phyloP scores from a whole-genome alignment of 2,888 invertebrate genomes.

The Chrysomela aeneicollis region DNA sequence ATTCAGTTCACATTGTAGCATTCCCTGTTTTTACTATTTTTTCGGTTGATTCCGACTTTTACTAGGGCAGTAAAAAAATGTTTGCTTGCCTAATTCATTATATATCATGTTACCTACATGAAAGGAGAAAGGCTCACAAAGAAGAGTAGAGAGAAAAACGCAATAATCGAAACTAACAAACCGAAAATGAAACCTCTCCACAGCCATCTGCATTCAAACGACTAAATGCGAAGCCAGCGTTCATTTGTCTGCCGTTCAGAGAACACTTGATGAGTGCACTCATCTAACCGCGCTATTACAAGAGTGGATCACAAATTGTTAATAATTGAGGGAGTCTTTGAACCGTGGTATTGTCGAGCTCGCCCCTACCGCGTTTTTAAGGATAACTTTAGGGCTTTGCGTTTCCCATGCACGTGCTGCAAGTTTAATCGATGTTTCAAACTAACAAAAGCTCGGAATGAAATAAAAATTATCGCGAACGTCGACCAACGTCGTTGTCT shows the following conservation, averaged over 20 bases:
- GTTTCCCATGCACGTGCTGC: constrained; percentile 40
- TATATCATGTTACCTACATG: too few relatives aligned
- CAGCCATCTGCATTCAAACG: constrained; percentile 41
- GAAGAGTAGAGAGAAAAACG: constrained; percentile 18
- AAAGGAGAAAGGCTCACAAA: too few relatives aligned
- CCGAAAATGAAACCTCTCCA: constrained; percentile 42
- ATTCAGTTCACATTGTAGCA: too few relatives aligned
- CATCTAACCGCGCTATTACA: constrained; percentile 55
- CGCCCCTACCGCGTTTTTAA: constrained; percentile 40
- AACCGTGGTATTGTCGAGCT: constrained; percentile 46
- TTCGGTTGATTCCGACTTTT: too few relatives aligned
- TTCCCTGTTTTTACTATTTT: too few relatives aligned
- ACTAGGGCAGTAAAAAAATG: too few relatives aligned
- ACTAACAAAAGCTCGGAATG: constrained; percentile 21
- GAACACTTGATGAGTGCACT: constrained; percentile 53
- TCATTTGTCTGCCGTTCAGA: constrained; percentile 57
- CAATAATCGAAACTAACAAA: constrained; percentile 39
- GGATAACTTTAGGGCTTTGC: constrained; percentile 43
- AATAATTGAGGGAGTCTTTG: constrained; percentile 57
- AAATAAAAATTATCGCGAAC: constrained; percentile 20
- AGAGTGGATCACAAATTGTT: constrained; percentile 56
- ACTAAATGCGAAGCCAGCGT: constrained; percentile 46
- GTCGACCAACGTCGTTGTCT: constrained; percentile 1
- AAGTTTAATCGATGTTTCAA: constrained; percentile 24
- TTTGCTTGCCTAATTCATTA: too few relatives aligned